A percentile compares a stretch with the other conserved stretches of the same genome.
Evolutionary conservation across 2,888 invertebrate genomes (phyloP).

Genomic region (Pardosa pseudoannulata): DNA sequence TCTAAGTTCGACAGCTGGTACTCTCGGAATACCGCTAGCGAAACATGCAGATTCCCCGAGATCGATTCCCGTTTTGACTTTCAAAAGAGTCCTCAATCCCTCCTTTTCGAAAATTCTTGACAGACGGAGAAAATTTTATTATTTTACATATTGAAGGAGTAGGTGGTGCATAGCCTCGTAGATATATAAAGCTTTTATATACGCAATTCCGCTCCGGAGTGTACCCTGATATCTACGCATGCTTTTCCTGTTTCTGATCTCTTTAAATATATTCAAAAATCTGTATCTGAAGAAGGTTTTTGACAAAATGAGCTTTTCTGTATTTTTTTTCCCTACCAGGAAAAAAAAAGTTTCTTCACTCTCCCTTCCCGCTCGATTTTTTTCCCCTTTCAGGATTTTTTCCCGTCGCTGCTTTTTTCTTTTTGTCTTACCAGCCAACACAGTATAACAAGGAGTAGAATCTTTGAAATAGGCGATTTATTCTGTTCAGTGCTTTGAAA

Average conservation of each 20-base stretch:
- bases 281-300: constrained; percentile 6
- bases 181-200: not conserved
- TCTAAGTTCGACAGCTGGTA: constrained; percentile 52
- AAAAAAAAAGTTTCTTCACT: not conserved
- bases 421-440: not conserved
- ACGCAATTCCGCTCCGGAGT: not conserved
- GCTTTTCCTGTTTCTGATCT: not conserved
- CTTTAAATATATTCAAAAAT: constrained; percentile 18
- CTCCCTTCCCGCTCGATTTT: not conserved
- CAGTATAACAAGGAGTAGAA: not conserved
- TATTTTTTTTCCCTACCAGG: no score
- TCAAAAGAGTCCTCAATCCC: not conserved
- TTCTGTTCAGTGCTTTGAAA: not conserved
- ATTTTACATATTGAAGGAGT: constrained; percentile 12
- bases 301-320: constrained; percentile 20
- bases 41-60: constrained; percentile 58
- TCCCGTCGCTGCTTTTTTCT: not conserved
- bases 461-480: not conserved
- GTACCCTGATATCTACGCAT: not conserved
- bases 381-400: not conserved
- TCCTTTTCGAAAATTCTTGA: constrained; percentile 19
- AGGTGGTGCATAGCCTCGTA: not conserved
- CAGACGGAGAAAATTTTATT: constrained; percentile 16
- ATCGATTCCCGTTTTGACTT: not conserved
- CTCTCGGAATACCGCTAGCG: constrained; percentile 1